A percentile compares a stretch with the other conserved stretches of the same genome.
Evolutionary conservation across 1,140 invertebrate genomes (phyloP).

Genomic region (Homarus americanus): DNA sequence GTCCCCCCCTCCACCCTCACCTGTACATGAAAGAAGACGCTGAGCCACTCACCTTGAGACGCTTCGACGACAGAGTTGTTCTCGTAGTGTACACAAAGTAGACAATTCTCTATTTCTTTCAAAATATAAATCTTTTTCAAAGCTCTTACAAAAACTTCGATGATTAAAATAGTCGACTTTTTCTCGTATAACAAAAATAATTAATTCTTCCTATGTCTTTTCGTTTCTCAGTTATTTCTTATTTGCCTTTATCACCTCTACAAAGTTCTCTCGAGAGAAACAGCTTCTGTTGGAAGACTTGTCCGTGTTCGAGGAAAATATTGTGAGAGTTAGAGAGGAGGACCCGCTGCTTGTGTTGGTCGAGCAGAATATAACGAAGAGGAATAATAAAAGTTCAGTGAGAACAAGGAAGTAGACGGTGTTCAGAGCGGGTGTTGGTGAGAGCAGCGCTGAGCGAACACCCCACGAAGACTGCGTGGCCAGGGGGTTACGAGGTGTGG

Average conservation of each 20-base stretch:
- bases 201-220: slow-evolving; percentile 15
- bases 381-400: slow-evolving; percentile 6
- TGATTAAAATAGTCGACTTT: slow-evolving; percentile 45
- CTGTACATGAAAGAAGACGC: not conserved
- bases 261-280: slow-evolving; percentile 7
- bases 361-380: not conserved
- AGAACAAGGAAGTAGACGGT: not conserved
- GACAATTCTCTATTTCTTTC: slow-evolving; percentile 16
- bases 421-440: not conserved
- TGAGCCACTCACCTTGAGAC: slow-evolving; percentile 9
- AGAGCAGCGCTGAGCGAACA: slow-evolving; percentile 5
- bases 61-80: not conserved
- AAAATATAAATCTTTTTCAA: slow-evolving; percentile 57
- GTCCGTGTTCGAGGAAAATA: slow-evolving; percentile 2
- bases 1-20: not conserved
- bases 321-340: not conserved
- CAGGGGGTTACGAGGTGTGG: not conserved
- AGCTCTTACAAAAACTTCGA: slow-evolving; percentile 57
- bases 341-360: not conserved
- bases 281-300: slow-evolving; percentile 45
- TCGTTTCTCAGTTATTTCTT: not conserved
- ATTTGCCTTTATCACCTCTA: slow-evolving; percentile 31
- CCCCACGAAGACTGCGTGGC: slow-evolving; percentile 10
- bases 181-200: slow-evolving; percentile 55
- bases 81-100: not conserved